Evolutionary conservation across 2,113 vertebrate genomes (phyloP), one percentile per base, ranked within the genome.

Genomic region (Ginglymostoma cirratum): DNA sequence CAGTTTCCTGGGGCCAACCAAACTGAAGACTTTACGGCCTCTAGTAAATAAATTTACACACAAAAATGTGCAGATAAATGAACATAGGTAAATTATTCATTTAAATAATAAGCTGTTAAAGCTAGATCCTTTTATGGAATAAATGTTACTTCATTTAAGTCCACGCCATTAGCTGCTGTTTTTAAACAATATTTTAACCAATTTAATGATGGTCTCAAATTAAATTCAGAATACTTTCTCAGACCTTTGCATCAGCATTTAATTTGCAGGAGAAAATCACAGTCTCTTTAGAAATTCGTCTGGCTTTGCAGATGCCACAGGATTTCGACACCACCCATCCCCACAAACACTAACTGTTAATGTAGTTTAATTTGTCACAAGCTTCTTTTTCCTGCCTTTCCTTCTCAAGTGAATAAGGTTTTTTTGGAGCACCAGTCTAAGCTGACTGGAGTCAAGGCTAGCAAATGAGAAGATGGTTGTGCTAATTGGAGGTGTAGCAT

Each of bases 61-160:
- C 14, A 24, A 27, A 52, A 95, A 30, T 3, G n/a, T 27, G 10
- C 10, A 52, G 45, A 95, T 72, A 27, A 24, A 95, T 72, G 42
- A 76, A 72, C 10, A 23, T 45, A 95, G 52, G 94, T 72, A 65
- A 95, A 95, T 72, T 45, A 70, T 48, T 48, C 15, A 72, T 52
- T 95, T 95, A 30, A 95, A 72, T 52, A n/a, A 93, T 65, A 67
- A 93, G 38, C 89, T 66, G 30, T 38, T 66, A 67, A 93, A 93
- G 17, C 30, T 65, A 92, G 15, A 65, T 61, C 52, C 55, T 92
- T 61, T 92, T n/a, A 3, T 65, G 15, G 52, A 17, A 66, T 93
- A 23, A 92, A 92, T 65, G 61, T 5, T 66, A 42, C 38, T 83
- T 21, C 80, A 45, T 45, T 83, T 93, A 61, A 65, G 61, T 8